Evolutionary conservation across 2,888 invertebrate species (phyloP), one percentile per base, ranked within the genome.

Genomic region (Geotrupes spiniger): DNA sequence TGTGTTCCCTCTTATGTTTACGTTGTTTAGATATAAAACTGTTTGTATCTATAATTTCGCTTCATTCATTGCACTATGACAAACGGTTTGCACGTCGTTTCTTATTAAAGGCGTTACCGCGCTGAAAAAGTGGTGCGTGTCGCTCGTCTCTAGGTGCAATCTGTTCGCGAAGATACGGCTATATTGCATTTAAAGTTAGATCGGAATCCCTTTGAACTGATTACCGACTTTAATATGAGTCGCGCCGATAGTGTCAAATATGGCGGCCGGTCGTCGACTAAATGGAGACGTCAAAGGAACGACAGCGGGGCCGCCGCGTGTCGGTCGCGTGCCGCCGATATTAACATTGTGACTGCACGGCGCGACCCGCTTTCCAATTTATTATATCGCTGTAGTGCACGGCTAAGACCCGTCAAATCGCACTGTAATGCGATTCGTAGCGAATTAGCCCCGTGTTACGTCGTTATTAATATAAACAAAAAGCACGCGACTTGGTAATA

Each of bases 321-420:
- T 39, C 57, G 53, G 63, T 52, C 69, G 57, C 66, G 69, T 67
- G 69, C 31, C 58, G 43, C 27, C 51, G 64, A 69, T 69, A 70
- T 70, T 69, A 68, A 68, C 65, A 63, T 65, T 63, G 63, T 64
- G 63, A 64, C 64, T 60, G 54, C 56, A 6, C 57, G 49, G 52
- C 42, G 50, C 39, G 43, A 42, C 28, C 43, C 46, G 39, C 39
- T 26, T 15, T 10, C 31, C 43, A 49, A 49, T 56, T 57, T 54
- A 57, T 58, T 59, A 58, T 50, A 48, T 51, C 43, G 49, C 42
- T 42, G 44, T 43, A 52, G 46, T 44, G 15, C 42, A 14, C 33
- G 26, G 26, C 37, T 61, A 59, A 61, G 55, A 58, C 53, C 59
- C 62, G 60, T 60, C 60, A 63, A 63, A 63, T 63, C 62, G 57